These are phyloP conservation scores for Vespertilio murinus DNA, from an alignment of 2,797 vertebrate species.

Conservation along the genomic window DNA sequence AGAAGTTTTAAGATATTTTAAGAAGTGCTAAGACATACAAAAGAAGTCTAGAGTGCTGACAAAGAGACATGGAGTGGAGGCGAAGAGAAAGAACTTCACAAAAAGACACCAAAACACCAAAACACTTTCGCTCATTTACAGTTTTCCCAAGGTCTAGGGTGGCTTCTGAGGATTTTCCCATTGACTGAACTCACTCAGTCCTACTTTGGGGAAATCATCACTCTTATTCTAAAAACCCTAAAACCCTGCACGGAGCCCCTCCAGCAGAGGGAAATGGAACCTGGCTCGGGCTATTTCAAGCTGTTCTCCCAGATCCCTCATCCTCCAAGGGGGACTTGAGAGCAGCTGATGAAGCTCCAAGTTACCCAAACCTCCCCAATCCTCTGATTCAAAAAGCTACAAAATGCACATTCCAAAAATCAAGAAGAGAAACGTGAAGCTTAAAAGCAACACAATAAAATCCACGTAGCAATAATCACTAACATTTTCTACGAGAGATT, in stretches of 20 bases:
- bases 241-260: neutral
- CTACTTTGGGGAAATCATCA: neutral
- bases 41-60: neutral
- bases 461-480: neutral
- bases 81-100: neutral
- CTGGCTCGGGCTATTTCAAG: neutral
- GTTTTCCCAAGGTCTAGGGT: neutral
- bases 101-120: neutral
- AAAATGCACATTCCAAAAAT: neutral
- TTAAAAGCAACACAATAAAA: slow-evolving; percentile 20
- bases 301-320: neutral
- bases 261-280: neutral
- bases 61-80: neutral
- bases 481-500: neutral
- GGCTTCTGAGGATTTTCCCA: neutral
- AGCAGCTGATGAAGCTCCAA: neutral
- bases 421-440: neutral
- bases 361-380: neutral
- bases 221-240: neutral
- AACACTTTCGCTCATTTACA: neutral
- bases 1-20: slow-evolving; percentile 34
- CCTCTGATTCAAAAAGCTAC: neutral
- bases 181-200: neutral
- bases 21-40: slow-evolving; percentile 27
- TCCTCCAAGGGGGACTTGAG: neutral